These are phyloP conservation scores for Ryuthela nishihirai DNA, from an alignment of 2,888 invertebrate species.

Conservation along the genomic window DNA sequence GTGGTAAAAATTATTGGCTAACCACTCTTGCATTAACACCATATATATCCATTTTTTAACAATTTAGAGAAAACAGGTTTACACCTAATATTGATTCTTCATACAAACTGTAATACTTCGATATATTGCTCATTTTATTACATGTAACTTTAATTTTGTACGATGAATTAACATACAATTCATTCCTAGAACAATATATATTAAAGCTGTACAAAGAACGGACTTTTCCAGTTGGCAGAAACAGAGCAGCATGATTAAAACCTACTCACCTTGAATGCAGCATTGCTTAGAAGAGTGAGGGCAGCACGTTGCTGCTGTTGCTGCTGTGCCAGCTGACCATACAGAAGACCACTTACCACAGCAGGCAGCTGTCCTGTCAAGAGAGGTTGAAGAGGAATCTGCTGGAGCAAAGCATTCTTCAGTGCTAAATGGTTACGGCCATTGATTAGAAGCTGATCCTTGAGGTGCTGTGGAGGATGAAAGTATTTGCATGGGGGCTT, in stretches of 20 bases:
- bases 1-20: no score
- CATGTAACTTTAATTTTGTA: no score
- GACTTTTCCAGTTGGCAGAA: constrained; percentile 32
- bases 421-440: constrained; percentile 98
- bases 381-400: constrained; percentile 89
- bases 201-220: no score
- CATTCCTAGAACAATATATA: no score
- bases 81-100: no score
- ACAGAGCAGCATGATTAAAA: neutral
- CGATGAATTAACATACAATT: no score
- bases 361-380: constrained; percentile 78
- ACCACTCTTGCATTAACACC: no score
- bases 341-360: constrained; percentile 73
- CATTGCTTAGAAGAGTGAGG: constrained; percentile 24
- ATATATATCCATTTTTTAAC: no score
- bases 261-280: constrained; percentile 26
- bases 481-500: constrained; percentile 99
- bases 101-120: no score
- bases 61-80: no score
- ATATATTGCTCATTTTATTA: no score
- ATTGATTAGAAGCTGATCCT: constrained; percentile 99
- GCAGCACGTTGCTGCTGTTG: constrained; percentile 58
- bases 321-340: constrained; percentile 83
- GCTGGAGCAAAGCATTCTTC: constrained; percentile 96
- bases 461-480: constrained; percentile 99